phyloP scores from a whole-genome alignment of 2,888 invertebrate genomes.

The Meteorus colon region DNA sequence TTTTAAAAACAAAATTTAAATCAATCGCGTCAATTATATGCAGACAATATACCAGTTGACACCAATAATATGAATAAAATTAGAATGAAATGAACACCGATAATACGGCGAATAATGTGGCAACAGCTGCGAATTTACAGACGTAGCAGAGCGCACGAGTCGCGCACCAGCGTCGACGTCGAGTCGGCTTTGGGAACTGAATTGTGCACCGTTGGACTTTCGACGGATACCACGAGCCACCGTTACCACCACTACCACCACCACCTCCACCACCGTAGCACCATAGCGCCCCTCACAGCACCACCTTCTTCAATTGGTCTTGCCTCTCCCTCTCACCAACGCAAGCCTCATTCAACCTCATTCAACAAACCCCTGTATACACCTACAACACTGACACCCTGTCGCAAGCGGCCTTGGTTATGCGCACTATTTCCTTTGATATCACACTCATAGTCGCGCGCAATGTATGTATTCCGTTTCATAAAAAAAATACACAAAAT shows the following conservation, averaged over 20 bases:
- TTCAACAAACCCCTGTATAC: constrained; percentile 6
- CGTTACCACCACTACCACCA: constrained; percentile 21
- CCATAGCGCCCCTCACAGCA: constrained; percentile 20
- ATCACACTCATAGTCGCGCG: constrained; percentile 28
- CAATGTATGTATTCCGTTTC: constrained; percentile 22
- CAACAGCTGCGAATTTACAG: constrained; percentile 27
- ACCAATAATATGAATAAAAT: neutral
- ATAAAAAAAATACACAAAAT: constrained; percentile 8
- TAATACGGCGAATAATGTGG: constrained; percentile 3
- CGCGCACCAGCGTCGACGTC: constrained; percentile 50
- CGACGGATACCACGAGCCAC: constrained; percentile 43
- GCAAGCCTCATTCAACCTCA: neutral
- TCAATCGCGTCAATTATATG: too few species aligned
- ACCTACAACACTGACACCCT: constrained; percentile 25
- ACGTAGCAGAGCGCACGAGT: constrained; percentile 33
- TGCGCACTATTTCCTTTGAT: constrained; percentile 35
- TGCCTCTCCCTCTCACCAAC: neutral
- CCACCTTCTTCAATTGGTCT: constrained; percentile 37
- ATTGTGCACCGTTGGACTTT: constrained; percentile 48
- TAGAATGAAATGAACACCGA: neutral
- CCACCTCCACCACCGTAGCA: constrained; percentile 29
- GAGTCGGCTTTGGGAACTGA: constrained; percentile 65
- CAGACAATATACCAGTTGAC: neutral
- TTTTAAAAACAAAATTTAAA: too few species aligned
- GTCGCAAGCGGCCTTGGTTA: constrained; percentile 10